Evolutionary conservation across 2,888 invertebrate species (phyloP).

Genomic region (Corythucha ciliata): DNA sequence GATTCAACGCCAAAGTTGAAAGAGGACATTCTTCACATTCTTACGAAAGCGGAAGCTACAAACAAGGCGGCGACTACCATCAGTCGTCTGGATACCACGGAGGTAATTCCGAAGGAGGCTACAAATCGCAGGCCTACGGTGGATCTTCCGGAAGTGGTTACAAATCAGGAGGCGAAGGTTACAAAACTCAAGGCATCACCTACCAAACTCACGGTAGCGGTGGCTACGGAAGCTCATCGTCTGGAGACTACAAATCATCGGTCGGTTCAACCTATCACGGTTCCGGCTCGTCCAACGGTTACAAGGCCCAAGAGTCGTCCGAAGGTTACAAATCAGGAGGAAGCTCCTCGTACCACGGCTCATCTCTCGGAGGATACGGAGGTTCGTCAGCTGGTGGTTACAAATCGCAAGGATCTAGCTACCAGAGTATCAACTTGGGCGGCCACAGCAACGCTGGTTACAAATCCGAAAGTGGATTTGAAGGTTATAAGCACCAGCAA

Average conservation of each 20-base stretch:
- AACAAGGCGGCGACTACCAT: neutral
- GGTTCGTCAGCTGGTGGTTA: neutral
- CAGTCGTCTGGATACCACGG: neutral
- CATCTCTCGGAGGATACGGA: neutral
- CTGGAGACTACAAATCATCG: neutral
- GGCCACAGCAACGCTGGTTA: slow-evolving; percentile 15
- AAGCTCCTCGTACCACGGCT: too few relatives aligned
- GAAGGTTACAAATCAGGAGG: neutral
- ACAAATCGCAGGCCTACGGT: slow-evolving; percentile 1
- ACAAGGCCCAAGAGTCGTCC: neutral
- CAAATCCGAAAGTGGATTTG: too few relatives aligned
- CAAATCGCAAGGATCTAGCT: neutral
- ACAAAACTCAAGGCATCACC: neutral
- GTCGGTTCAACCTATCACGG: neutral
- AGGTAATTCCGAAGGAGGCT: neutral
- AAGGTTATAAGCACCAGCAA: too few relatives aligned
- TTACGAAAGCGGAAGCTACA: slow-evolving; percentile 24
- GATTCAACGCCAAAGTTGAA: slow-evolving; percentile 59
- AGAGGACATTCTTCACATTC: slow-evolving; percentile 19
- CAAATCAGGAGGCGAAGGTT: neutral
- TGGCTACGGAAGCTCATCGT: neutral
- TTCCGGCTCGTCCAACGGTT: neutral
- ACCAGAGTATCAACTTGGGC: too few relatives aligned
- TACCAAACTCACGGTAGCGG: slow-evolving; percentile 9
- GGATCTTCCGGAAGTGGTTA: slow-evolving; percentile 5